Base-by-base conservation (phyloP, 2,113 vertebrate species). In the Psilopsiagon aurifrons region DNA sequence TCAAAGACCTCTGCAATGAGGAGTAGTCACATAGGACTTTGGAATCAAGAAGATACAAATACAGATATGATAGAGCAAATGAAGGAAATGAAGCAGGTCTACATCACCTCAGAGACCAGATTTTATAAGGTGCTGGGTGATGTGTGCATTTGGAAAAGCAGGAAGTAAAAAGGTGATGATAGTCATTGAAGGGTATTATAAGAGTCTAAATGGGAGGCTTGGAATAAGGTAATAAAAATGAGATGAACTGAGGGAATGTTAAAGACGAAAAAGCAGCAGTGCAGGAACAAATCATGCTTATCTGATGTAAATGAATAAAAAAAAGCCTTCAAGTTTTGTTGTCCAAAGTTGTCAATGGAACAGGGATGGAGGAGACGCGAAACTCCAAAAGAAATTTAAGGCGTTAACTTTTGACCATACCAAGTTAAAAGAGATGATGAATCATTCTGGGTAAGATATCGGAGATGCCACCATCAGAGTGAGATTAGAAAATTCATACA, bases 391-490 rank as follows among this genome's bases (percentile, higher is more conserved):
- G 17, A 77, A 92, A 79, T 11, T 37, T 59, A 47, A 67, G 7
- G 7, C 0, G 0, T n/a, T 87, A 22, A 31, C 43, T 69, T 92
- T 85, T 25, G 15, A 23, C 49, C 6, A n/a, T 25, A 47, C 6
- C 59, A 46, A 57, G 12, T 59, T 90, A 20, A 75, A 82, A 75
- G 63, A 59, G 31, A 35, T 25, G 31, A 55, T 66, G 52, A 43
- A 9, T 79, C 15, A 43, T 51, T 20, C 62, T 0, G 0, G 8
- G 8, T 63, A 52, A 75, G 31, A 79, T 64, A 60, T 20, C 20
- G 4, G 17, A 33, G 23, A 27, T 1, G 1, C 18, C 27, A 79
- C 9, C 33, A 44, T 51, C 57, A 79, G 10, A 29, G 33, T 28
- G 41, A 4, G 8, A 59, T 55, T 22, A 78, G 62, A 76, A 93